Conservation (phyloP, 2,113 vertebrate genomes). For the Platycercus adscitus region DNA sequence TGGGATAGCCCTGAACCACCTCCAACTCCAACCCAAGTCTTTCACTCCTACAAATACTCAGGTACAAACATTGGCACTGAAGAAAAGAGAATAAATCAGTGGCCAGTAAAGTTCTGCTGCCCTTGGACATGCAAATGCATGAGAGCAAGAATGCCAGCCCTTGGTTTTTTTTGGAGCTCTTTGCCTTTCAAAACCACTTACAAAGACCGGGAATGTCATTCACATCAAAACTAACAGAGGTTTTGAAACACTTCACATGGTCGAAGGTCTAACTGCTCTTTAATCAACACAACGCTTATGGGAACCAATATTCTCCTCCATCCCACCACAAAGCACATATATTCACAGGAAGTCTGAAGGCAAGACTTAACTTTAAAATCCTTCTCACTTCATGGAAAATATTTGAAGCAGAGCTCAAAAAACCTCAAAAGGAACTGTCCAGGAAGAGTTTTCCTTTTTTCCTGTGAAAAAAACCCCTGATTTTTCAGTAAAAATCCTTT, state of each 20-base stretch:
- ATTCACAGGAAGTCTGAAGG: not conserved
- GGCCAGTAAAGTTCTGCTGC: not conserved
- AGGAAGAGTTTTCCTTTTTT: not conserved
- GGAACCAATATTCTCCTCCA: not conserved
- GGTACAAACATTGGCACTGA: not conserved
- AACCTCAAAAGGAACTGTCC: not conserved
- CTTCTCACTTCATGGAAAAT: not conserved
- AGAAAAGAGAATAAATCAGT: too few relatives aligned
- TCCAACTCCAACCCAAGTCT: not conserved
- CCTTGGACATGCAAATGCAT: not conserved
- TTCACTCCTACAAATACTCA: not conserved
- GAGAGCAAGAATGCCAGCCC: not conserved
- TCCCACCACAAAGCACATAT: not conserved
- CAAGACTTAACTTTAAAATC: not conserved
- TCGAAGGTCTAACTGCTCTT: not conserved
- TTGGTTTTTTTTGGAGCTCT: not conserved
- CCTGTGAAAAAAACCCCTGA: not conserved
- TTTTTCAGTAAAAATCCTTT: not conserved
- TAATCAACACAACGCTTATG: not conserved
- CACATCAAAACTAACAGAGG: not conserved
- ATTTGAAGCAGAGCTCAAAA: not conserved
- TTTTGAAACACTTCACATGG: not conserved
- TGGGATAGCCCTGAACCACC: not conserved
- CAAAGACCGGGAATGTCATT: not conserved
- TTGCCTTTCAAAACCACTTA: not conserved